Evolutionary conservation across 30 jellyfish, hydroid and myxozoan species (phyloP), one percentile per base, ranked within the genome.

Genomic region (Cassiopea xamachana): DNA sequence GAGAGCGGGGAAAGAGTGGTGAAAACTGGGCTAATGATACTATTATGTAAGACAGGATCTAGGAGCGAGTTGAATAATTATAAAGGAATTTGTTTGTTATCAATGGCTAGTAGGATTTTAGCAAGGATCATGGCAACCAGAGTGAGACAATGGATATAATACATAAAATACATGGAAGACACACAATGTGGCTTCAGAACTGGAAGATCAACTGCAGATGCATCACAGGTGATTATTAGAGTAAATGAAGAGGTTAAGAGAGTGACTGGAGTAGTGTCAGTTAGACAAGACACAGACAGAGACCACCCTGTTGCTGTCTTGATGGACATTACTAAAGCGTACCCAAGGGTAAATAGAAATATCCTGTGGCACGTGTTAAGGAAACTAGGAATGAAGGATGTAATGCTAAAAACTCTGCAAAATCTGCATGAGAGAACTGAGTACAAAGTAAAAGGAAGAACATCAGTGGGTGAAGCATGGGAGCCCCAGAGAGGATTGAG

Each of bases 171-270:
- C 76, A 67, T 67, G 43, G 76, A 67, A 4, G 76, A 67, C 43
- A 67, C 76, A 67, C 76, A 67, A 15, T 67, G 76, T 67, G 76
- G 76, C 76, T 67, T 67, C 15, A 67, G 76, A 67, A 67, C 19
- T 67, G 76, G 76, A 15, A 67, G 43, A 67, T 67, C 76, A 19
- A 67, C 46, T 67, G 76, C 19, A 67, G 46, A 67, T 67, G 76
- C 19, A 15, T 15, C 76, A 67, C 76, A 14, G 76, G 76, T 67
- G 76, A 67, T 67, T 67, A 19, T 67, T 15, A 67, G 76, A 67
- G 76, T 67, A 19, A 67, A 67, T 67, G 76, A 67, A 67, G 76
- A 19, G 76, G 76, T 67, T 15, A 6, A 67, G 7, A 67, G 76
- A 67, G 76, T 67, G 76, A 19, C 19, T 13, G 76, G 76, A 67